Percentiles rank a stretch among this genome's conserved stretches.
Conservation (phyloP, 2,888 invertebrate species). For the Papilio protenor region DNA sequence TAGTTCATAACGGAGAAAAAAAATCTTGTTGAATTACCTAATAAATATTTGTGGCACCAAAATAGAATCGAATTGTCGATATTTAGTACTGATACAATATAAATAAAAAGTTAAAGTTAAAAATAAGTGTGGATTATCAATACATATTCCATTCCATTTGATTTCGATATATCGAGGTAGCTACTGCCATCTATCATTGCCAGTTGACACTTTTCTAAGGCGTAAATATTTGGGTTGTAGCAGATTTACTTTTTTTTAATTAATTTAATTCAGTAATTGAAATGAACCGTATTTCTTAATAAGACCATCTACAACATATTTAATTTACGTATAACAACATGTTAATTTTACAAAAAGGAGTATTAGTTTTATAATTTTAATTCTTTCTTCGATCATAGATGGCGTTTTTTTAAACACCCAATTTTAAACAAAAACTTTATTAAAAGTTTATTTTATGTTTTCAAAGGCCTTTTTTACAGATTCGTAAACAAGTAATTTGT, state of each 20-base stretch:
- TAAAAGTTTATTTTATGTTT: neutral
- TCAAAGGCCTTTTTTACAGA: neutral
- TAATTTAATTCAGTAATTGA: too few species aligned
- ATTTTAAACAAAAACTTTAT: too few species aligned
- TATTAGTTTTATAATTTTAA: neutral
- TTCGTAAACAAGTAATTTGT: neutral
- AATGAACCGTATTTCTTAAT: too few species aligned
- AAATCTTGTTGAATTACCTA: too few species aligned
- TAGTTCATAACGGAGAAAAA: too few species aligned
- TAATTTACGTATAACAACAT: neutral
- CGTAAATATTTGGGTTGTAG: neutral
- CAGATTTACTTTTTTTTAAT: neutral
- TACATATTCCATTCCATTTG: neutral
- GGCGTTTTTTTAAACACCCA: neutral
- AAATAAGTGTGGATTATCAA: neutral
- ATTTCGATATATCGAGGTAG: neutral
- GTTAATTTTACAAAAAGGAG: neutral
- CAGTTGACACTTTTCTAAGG: neutral
- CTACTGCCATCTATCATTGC: conserved; percentile 9
- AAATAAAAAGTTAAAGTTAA: neutral
- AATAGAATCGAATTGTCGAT: neutral
- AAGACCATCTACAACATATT: neutral
- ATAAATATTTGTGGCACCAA: neutral
- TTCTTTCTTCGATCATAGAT: neutral
- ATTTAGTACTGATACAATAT: neutral